A percentile compares a stretch with the other conserved stretches of the same genome.
Evolutionary conservation across 2,888 invertebrate species (phyloP).

Genomic region (Cordilura impudica): DNA sequence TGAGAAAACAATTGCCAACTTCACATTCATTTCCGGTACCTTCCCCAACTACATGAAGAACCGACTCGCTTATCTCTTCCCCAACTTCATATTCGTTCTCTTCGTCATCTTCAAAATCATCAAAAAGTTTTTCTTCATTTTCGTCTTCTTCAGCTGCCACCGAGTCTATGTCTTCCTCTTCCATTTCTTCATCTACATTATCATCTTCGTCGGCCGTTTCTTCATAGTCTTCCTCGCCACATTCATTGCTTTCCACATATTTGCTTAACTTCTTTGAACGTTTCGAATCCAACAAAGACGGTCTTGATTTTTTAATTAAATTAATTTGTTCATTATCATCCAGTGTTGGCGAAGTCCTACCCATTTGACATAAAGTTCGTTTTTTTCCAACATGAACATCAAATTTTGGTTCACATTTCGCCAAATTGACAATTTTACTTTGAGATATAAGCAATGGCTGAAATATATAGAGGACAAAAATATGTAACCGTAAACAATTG

Average conservation of each 20-base stretch:
- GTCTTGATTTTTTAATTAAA: slow-evolving; percentile 70
- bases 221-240: slow-evolving; percentile 68
- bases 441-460: slow-evolving; percentile 75
- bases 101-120: slow-evolving; percentile 70
- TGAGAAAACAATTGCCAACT: slow-evolving; percentile 68
- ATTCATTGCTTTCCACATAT: slow-evolving; percentile 72
- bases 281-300: slow-evolving; percentile 73
- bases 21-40: slow-evolving; percentile 84
- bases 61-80: slow-evolving; percentile 86
- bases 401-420: slow-evolving; percentile 44
- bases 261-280: slow-evolving; percentile 73
- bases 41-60: slow-evolving; percentile 84
- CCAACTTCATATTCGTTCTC: slow-evolving; percentile 78
- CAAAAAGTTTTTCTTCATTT: slow-evolving; percentile 69
- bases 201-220: slow-evolving; percentile 67
- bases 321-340: slow-evolving; percentile 30
- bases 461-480: slow-evolving; percentile 37
- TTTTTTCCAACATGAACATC: slow-evolving; percentile 66
- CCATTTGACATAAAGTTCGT: slow-evolving; percentile 68
- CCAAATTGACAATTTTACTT: slow-evolving; percentile 66
- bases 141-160: slow-evolving; percentile 74
- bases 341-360: slow-evolving; percentile 63
- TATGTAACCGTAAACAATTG: slow-evolving; percentile 10
- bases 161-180: slow-evolving; percentile 73
- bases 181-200: slow-evolving; percentile 67